Base-by-base conservation (phyloP, 2,888 invertebrate genomes). In the Pristionchus mayeri region DNA sequence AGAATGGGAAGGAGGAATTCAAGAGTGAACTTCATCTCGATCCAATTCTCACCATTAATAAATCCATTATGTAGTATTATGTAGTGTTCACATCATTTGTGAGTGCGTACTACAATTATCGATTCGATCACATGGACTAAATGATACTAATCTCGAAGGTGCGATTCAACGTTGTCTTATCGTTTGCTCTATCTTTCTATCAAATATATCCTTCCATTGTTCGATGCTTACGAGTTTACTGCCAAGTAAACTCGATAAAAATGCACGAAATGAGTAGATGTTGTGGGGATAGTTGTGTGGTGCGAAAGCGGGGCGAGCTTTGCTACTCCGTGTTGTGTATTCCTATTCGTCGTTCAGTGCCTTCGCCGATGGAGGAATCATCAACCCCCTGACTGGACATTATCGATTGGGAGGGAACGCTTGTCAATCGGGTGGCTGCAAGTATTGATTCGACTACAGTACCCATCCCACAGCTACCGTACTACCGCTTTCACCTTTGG, bases 21-120 rank as follows among this genome's bases (percentile, higher is more conserved):
- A 88, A 88, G 85, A 87, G 88, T n/a, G 90, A 90, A 81, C 76
- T 90, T 21, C 89, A 88, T 30, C 85, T 90, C 37, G 89, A 90
- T 85, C 90, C 90, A 16, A 86, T 88, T 11, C 71, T 83, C 16
- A 54, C 71, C 18, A 83, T 83, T 50, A 63, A 67, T 71, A 71
- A 37, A 80, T 78, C 60, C 16, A 37, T 67, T 34, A 67, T 37
- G 67, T 67, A 78, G 78, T 37, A 6, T 13, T 50, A 48, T 48
- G 44, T 48, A 76, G 50, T 40, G 18, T 30, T 76, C 76, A 76
- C 67, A 37, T 60, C 30, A 30, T 27, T 30, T 60, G 30, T 60
- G 60, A 30, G 27, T 60, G 60, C 4, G 18, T 60, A 60, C 67
- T 40, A 67, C 67, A 37, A 37, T 30, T 21, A n/a, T 13, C 13